Evolutionary conservation across 2,888 invertebrate species (phyloP), one percentile per base, ranked within the genome.

Genomic region (Calameuta filiformis): DNA sequence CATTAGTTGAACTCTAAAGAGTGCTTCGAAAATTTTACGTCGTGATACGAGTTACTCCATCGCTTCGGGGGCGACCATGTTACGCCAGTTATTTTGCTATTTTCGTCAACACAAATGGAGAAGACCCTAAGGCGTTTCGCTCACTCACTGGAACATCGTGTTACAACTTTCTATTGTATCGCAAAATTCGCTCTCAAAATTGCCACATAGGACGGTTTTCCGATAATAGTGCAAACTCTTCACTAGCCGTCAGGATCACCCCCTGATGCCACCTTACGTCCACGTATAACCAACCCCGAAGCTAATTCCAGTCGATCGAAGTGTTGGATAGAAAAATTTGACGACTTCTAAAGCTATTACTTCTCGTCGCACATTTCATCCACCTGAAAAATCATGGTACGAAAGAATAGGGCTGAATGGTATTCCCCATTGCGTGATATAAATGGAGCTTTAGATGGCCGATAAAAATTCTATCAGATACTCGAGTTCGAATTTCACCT

Each of bases 61-160:
- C 73, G 76, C 76, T 37, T 37, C n/a, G 15, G 68, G 76, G 73
- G 68, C 23, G 73, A 30, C 68, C 75, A 35, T 34, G 78, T 12
- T n/a, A 74, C 12, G 69, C 37, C 78, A 73, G 78, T 78, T 78
- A 78, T 78, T 76, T 78, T 73, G 76, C 78, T 76, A 78, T 76
- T 78, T 76, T 78, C 78, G 73, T 37, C 78, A 73, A 68, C 78
- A 78, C 76, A 76, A 78, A 78, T 78, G 78, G 78, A 78, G 76
- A 73, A 75, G 71, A 76, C 76, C 68, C 68, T 69, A 56, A 15
- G 78, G 78, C 78, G 71, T 73, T 78, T 76, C 76, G 68, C 76
- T 78, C 76, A 73, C 78, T 76, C 35, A 73, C 78, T 75, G 78
- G 76, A 73, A 78, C 78, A 76, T 78, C 78, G 78, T 76, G 76